These are phyloP conservation scores for Malacoctenus gilli DNA, from an alignment of 2,797 vertebrate genomes.

Conservation along the genomic window DNA sequence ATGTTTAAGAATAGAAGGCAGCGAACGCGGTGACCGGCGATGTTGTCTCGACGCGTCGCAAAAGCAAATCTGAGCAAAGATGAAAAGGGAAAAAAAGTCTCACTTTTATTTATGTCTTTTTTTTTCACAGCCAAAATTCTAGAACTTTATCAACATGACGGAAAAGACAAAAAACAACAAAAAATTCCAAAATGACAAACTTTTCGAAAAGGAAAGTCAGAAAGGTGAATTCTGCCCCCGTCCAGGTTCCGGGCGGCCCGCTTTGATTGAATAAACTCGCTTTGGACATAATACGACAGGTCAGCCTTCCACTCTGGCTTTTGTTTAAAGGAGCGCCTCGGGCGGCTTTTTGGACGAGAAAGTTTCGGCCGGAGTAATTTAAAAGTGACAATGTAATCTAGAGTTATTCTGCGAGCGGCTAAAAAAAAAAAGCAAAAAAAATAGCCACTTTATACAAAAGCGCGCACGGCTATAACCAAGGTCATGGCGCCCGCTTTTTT, in stretches of 20 bases:
- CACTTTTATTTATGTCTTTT: background rate
- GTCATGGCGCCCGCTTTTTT: slow-evolving; percentile 30
- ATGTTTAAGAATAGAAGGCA: slow-evolving; percentile 66
- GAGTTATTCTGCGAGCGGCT: slow-evolving; percentile 41
- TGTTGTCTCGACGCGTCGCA: slow-evolving; percentile 40
- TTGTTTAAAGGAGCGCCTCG: slow-evolving; percentile 59
- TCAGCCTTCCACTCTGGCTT: slow-evolving; percentile 45
- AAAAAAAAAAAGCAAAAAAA: too few species aligned
- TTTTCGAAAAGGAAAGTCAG: background rate
- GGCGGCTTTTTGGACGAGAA: slow-evolving; percentile 54
- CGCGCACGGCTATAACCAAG: slow-evolving; percentile 48
- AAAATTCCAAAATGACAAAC: slow-evolving; percentile 6
- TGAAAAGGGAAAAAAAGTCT: background rate
- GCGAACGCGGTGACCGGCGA: slow-evolving; percentile 15
- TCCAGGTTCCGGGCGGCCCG: slow-evolving; percentile 16
- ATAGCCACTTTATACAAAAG: slow-evolving; percentile 46
- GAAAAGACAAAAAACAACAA: too few species aligned
- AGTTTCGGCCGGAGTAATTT: slow-evolving; percentile 59
- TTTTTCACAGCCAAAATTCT: background rate
- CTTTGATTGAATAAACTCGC: slow-evolving; percentile 55
- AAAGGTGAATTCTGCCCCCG: slow-evolving; percentile 17
- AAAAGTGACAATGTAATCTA: slow-evolving; percentile 60
- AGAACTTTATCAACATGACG: background rate
- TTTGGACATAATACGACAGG: slow-evolving; percentile 34
- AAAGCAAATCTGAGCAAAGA: background rate